A percentile compares a stretch with the other conserved stretches of the same genome.
These are phyloP conservation scores for Catonia carolina DNA, from an alignment of 2,888 invertebrate species.

Conservation along the genomic window DNA sequence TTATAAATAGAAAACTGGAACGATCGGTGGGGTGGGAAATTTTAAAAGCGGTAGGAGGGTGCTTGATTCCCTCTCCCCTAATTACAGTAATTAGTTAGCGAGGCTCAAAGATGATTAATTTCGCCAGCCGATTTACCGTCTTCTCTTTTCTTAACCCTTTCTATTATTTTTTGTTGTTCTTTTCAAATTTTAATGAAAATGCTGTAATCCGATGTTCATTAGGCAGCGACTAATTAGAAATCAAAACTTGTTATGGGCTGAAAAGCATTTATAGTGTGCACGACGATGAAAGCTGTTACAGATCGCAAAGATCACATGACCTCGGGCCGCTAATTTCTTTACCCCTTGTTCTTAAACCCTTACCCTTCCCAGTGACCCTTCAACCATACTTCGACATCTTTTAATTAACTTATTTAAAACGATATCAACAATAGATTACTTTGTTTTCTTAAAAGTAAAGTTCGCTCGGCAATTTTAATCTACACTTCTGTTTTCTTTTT, in stretches of 20 bases:
- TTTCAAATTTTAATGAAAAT: conserved; percentile 20
- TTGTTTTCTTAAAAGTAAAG: conserved; percentile 13
- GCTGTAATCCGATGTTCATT: conserved; percentile 20
- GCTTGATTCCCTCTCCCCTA: conserved; percentile 16
- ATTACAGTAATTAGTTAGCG: conserved; percentile 19
- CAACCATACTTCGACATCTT: not conserved
- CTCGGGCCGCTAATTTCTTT: too few species aligned
- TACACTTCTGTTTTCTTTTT: not conserved
- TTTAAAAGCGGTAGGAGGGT: not conserved
- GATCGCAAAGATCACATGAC: conserved; percentile 1
- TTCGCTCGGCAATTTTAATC: conserved; percentile 1
- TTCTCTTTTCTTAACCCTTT: conserved; percentile 12
- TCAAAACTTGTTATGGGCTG: conserved; percentile 10
- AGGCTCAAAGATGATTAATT: conserved; percentile 6
- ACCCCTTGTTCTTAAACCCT: too few species aligned
- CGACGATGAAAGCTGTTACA: not conserved
- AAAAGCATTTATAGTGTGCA: not conserved
- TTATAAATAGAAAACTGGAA: conserved; percentile 12
- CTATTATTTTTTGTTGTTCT: conserved; percentile 20
- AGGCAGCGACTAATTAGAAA: conserved; percentile 17
- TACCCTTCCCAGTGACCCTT: too few species aligned
- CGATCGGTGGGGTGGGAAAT: not conserved
- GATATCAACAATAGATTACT: conserved; percentile 10
- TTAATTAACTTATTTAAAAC: conserved; percentile 9
- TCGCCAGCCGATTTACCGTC: conserved; percentile 3